Base-by-base conservation (phyloP, 2,888 invertebrate genomes). In the Tetranychus piercei region DNA sequence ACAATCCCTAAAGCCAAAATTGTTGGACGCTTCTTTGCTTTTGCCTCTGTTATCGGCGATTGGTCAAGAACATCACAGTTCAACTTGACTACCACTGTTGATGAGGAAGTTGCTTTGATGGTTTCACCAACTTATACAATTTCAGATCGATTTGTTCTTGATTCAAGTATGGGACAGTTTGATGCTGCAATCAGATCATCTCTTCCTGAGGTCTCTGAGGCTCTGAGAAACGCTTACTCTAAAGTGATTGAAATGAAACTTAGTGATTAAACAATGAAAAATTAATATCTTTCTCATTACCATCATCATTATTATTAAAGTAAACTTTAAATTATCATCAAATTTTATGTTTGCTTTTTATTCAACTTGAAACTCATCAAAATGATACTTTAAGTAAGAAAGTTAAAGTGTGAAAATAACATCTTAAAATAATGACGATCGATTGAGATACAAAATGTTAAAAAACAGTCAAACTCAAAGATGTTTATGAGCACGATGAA, bases 221-320 rank as follows among this genome's bases (percentile, higher is more conserved):
- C 22, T n/a, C 34, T 73, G 11, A 66, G 65, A 20, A 44, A 11
- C 11, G 44, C 73, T 18, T 73, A 67, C 67, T 43, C 43, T 22
- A 66, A 44, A 44, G 69, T 44, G 15, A 73, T 73, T 43, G 73
- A 73, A n/a, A 67, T 73, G 73, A 73, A 73, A n/a, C 23, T 73
- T 15, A n/a, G 20, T 44, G 43, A 71, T 23, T 71, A 71, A 23
- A 69, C 1, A 34, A 34, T 34, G 34, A 34, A 34, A 34, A 34
- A 4, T 4, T 4, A 34, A 34, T 34, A 34, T 34, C 34, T 34
- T 34, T 34, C 34, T 34, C 34, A 34, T 34, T 34, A 34, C 34
- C 2, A 34, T 34, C 34, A 34, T 34, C 34, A 34, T 4, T 5
- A 34, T 34, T 34, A 34, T 34, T 34, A 34, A 34, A 34, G 3